Percentiles rank a stretch among this genome's conserved stretches.
These are phyloP conservation scores for Pomacea maculata DNA, from an alignment of 1,140 invertebrate species.

Conservation along the genomic window DNA sequence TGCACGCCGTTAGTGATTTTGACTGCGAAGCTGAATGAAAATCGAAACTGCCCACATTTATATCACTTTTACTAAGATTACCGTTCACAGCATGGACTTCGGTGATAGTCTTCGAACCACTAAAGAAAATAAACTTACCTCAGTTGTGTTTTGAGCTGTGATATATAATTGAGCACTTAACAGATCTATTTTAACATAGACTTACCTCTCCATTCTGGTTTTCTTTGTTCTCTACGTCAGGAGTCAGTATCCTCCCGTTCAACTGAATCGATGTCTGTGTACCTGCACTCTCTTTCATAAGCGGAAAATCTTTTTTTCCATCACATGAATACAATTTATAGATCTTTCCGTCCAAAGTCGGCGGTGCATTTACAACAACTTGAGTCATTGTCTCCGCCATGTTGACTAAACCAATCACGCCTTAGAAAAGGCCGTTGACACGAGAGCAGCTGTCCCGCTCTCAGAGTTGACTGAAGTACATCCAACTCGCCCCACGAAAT, in stretches of 20 bases:
- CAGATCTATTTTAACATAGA: background rate
- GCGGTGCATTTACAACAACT: slow-evolving; percentile 11
- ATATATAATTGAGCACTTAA: background rate
- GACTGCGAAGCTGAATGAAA: too few species aligned
- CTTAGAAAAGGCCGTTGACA: slow-evolving; percentile 18
- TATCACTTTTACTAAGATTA: too few species aligned
- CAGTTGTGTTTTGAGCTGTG: too few species aligned
- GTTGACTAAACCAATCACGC: slow-evolving; percentile 14
- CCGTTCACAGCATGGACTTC: too few species aligned
- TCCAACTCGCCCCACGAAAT: slow-evolving; percentile 18
- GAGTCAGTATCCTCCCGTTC: slow-evolving; percentile 16
- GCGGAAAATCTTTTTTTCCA: slow-evolving; percentile 20
- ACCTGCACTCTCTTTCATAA: slow-evolving; percentile 12
- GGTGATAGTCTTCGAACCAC: too few species aligned
- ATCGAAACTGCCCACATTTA: too few species aligned
- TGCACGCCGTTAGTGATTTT: too few species aligned
- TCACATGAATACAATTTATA: slow-evolving; percentile 17
- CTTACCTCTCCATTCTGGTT: slow-evolving; percentile 22
- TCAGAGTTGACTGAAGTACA: slow-evolving; percentile 18
- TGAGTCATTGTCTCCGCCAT: slow-evolving; percentile 25
- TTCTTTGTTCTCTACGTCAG: slow-evolving; percentile 24
- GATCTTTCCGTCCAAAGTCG: slow-evolving; percentile 16
- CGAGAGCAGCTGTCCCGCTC: slow-evolving; percentile 23
- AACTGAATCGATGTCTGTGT: slow-evolving; percentile 14
- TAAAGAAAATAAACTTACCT: too few species aligned